Percentiles rank a stretch among this genome's conserved stretches.
These are phyloP conservation scores for Heliconius eleuchia DNA, from an alignment of 1,140 invertebrate genomes.

Conservation along the genomic window DNA sequence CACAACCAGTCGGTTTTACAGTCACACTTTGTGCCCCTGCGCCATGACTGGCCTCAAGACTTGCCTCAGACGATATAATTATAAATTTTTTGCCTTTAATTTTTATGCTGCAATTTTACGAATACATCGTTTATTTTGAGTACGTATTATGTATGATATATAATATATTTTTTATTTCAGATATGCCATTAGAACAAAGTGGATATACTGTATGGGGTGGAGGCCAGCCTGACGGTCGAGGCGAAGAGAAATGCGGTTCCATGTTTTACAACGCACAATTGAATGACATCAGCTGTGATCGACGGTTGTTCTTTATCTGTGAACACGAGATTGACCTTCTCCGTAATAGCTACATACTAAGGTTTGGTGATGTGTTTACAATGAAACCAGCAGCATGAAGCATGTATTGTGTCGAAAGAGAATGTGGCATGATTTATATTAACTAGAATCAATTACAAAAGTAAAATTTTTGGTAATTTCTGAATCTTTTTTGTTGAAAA, in stretches of 20 bases:
- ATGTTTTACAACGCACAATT: slow-evolving; percentile 67
- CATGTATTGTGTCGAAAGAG: slow-evolving; percentile 12
- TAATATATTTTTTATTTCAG: slow-evolving; percentile 42
- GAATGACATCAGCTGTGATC: slow-evolving; percentile 59
- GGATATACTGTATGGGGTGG: slow-evolving; percentile 64
- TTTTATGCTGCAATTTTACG: too few species aligned
- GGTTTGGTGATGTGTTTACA: slow-evolving; percentile 40
- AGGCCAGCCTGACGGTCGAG: slow-evolving; percentile 55
- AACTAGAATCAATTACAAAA: neutral
- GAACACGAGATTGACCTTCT: slow-evolving; percentile 58
- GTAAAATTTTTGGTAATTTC: neutral
- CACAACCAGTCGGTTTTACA: too few species aligned
- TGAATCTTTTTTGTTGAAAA: neutral
- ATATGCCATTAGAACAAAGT: slow-evolving; percentile 45
- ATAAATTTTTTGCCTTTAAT: too few species aligned
- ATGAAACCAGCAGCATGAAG: slow-evolving; percentile 22
- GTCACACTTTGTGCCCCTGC: too few species aligned
- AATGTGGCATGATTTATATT: neutral
- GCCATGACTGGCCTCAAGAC: too few species aligned
- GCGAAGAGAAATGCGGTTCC: slow-evolving; percentile 58
- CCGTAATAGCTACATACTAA: slow-evolving; percentile 26
- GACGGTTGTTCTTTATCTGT: slow-evolving; percentile 63
- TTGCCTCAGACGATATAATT: too few species aligned
- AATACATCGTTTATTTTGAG: neutral
- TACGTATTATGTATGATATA: neutral